Evolutionary conservation across 2,888 invertebrate species (phyloP), one percentile per base, ranked within the genome.

Genomic region (Drosophila niveifrons): DNA sequence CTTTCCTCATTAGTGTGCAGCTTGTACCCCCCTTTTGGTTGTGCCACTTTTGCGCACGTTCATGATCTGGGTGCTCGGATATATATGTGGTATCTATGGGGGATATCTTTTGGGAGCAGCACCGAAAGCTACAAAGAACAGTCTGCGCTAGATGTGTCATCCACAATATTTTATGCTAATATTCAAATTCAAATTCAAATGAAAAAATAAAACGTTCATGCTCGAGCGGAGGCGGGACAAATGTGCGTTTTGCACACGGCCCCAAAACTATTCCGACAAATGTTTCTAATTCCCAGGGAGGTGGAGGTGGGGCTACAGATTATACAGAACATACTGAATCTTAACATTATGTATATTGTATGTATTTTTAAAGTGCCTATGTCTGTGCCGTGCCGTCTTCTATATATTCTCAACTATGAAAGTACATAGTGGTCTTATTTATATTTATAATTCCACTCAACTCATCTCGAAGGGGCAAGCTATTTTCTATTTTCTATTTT

Each of bases 151-250:
- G 82, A 89, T 85, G 88, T 86, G 85, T 89, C 89, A 84, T 89
- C 85, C 78, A 78, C 82, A 89, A 86, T 86, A 89, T 89, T 89
- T 82, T 80, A 87, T 82, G 88, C 88, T 86, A 82, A 86, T 86
- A 86, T 82, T 80, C 82, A 78, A 72, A 68, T 68, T 74, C 80
- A 83, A 88, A 85, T 73, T 36, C 46, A 46, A 36, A 52, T 41
- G n/a, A n/a, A 23, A 29, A 89, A 79, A 83, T 74, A 75, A 52
- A 85, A 81, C 47, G 82, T 86, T 78, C 77, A 81, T 73, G 86
- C 88, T 88, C 67, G 88, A 86, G 82, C 82, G 88, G 88, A 88
- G 89, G 88, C 88, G 82, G 85, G 66, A 72, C 69, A 89, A 75
- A 82, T 82, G 82, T 89, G 88, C 82, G 89, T 86, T 86, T 71